Conservation (phyloP, 2,888 invertebrate species). For the Macrophya annulata region DNA sequence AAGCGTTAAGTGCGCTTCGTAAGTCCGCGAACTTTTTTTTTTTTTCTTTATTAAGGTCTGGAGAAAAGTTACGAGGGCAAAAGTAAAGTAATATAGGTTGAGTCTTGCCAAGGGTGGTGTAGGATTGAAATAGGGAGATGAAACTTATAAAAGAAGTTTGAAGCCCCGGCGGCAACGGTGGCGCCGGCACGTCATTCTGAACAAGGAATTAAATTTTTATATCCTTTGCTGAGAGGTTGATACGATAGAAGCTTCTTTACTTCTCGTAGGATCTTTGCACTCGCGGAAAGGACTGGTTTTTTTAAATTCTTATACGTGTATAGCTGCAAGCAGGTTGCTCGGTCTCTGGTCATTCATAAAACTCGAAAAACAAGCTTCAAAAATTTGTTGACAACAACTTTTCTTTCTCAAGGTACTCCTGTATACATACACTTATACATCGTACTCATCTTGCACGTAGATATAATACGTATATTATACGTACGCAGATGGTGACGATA, state of each 20-base stretch:
- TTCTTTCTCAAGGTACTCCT: neutral
- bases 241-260: constrained; percentile 70
- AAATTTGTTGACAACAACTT: constrained; percentile 4
- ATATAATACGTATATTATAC: neutral
- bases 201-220: constrained; percentile 79
- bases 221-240: constrained; percentile 77
- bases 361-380: neutral
- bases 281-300: neutral
- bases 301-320: neutral
- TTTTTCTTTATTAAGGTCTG: neutral
- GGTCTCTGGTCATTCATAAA: neutral
- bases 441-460: neutral
- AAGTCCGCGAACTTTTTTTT: constrained; percentile 31
- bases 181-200: constrained; percentile 73
- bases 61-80: constrained; percentile 20
- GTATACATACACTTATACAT: neutral
- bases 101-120: constrained; percentile 47
- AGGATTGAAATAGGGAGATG: constrained; percentile 58
- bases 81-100: constrained; percentile 30
- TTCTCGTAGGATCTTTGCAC: constrained; percentile 43
- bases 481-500: constrained; percentile 42
- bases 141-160: constrained; percentile 66
- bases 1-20: constrained; percentile 49
- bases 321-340: neutral
- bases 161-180: constrained; percentile 67